Evolutionary conservation across 2,888 invertebrate species (phyloP).

Genomic region (Peribatodes rhomboidaria): DNA sequence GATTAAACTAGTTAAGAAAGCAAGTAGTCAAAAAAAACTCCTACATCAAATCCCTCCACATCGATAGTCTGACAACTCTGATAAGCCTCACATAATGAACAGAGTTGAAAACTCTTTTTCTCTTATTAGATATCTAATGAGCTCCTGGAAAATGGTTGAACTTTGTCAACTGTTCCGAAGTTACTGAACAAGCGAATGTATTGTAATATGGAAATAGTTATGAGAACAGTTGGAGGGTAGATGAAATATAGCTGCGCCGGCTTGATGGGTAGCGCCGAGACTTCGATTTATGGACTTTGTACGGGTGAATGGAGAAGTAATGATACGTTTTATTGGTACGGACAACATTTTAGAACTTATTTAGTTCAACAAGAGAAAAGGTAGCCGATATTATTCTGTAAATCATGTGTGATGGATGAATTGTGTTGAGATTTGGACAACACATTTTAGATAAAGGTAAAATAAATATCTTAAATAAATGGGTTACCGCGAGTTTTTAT

Average conservation of each 20-base stretch:
- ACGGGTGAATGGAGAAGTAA: not conserved
- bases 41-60: conserved; percentile 4
- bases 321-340: conserved; percentile 3
- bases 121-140: conserved; percentile 15
- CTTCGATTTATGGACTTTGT: conserved; percentile 12
- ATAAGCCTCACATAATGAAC: conserved; percentile 24
- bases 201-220: conserved; percentile 22
- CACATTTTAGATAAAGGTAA: no score
- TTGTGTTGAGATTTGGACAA: no score
- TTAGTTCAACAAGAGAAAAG: not conserved
- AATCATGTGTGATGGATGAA: no score
- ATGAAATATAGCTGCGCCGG: conserved; percentile 11
- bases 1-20: not conserved
- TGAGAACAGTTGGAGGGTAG: conserved; percentile 4
- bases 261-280: conserved; percentile 5
- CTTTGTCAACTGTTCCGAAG: conserved; percentile 4
- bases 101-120: conserved; percentile 22
- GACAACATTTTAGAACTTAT: not conserved
- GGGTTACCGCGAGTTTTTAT: no score
- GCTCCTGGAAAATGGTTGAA: conserved; percentile 13
- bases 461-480: no score
- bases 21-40: not conserved
- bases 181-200: conserved; percentile 11
- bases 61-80: conserved; percentile 9
- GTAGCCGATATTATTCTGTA: not conserved